Evolutionary conservation across 2,797 vertebrate species (phyloP).

Genomic region (Chaenodraco wilsoni): DNA sequence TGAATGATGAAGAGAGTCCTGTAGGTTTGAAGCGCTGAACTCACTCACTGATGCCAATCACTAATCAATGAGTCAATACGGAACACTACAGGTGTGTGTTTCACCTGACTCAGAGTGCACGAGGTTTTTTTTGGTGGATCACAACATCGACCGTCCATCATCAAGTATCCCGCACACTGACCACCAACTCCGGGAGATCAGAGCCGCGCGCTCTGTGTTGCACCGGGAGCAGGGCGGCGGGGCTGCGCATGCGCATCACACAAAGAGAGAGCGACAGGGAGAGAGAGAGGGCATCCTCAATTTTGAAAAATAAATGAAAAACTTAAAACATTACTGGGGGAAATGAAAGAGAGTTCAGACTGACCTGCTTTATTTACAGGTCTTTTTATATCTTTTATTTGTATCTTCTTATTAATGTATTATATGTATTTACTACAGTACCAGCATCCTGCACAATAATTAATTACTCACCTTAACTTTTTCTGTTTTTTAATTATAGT

Average conservation of each 20-base stretch:
- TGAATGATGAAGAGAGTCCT: slow-evolving; percentile 62
- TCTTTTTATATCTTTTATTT: too few species aligned
- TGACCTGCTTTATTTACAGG: too few species aligned
- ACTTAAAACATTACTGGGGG: too few species aligned
- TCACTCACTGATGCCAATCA: slow-evolving; percentile 29
- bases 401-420: too few species aligned
- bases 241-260: slow-evolving; percentile 56
- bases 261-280: background rate
- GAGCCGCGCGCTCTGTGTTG: slow-evolving; percentile 52
- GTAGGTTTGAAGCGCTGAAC: slow-evolving; percentile 48
- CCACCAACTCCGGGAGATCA: slow-evolving; percentile 55
- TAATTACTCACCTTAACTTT: too few species aligned
- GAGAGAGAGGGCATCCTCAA: background rate
- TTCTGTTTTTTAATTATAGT: too few species aligned
- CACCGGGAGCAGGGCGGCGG: slow-evolving; percentile 20
- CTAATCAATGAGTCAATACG: slow-evolving; percentile 18
- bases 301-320: too few species aligned
- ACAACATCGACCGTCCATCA: slow-evolving; percentile 16
- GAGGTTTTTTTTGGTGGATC: slow-evolving; percentile 2
- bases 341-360: too few species aligned
- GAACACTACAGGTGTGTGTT: background rate
- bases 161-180: slow-evolving; percentile 47
- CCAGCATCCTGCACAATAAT: too few species aligned
- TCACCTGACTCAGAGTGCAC: background rate
- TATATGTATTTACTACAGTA: too few species aligned